A percentile compares a stretch with the other conserved stretches of the same genome.
Evolutionary conservation across 1,140 invertebrate species (phyloP).

Genomic region (Liolophura sinensis): DNA sequence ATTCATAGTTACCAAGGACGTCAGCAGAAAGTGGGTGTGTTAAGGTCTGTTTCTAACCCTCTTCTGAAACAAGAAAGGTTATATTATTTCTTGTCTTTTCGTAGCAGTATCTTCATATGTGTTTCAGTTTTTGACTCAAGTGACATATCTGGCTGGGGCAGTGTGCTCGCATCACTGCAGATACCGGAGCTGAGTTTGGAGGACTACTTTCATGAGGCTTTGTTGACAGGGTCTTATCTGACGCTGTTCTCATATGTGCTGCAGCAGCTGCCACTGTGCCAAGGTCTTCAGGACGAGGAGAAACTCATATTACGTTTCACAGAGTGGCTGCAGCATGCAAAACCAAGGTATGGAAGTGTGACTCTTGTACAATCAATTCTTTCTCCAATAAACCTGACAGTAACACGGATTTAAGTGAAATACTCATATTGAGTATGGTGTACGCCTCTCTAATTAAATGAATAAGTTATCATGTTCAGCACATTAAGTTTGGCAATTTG

Average conservation of each 20-base stretch:
- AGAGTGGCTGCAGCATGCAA: conserved; percentile 41
- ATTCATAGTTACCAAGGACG: no score
- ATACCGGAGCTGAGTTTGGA: conserved; percentile 48
- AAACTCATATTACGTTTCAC: conserved; percentile 34
- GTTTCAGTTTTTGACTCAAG: conserved; percentile 8
- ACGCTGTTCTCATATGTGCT: conserved; percentile 44
- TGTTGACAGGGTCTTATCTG: conserved; percentile 42
- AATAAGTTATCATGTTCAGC: no score
- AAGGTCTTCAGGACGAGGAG: conserved; percentile 36
- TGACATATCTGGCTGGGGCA: conserved; percentile 36
- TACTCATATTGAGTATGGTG: no score
- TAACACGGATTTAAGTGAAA: no score
- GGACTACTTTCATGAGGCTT: conserved; percentile 43
- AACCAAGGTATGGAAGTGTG: conserved; percentile 38
- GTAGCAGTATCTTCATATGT: no score
- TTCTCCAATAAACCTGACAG: no score
- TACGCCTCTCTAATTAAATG: no score
- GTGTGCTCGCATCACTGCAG: conserved; percentile 43
- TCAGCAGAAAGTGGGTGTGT: background rate
- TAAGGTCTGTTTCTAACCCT: no score
- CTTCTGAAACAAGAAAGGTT: no score
- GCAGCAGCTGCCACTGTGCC: conserved; percentile 43
- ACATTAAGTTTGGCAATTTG: no score
- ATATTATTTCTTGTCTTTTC: no score
- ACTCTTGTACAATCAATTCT: no score